These are phyloP conservation scores for Penaeus monodon DNA, from an alignment of 2,888 invertebrate genomes.

Conservation along the genomic window DNA sequence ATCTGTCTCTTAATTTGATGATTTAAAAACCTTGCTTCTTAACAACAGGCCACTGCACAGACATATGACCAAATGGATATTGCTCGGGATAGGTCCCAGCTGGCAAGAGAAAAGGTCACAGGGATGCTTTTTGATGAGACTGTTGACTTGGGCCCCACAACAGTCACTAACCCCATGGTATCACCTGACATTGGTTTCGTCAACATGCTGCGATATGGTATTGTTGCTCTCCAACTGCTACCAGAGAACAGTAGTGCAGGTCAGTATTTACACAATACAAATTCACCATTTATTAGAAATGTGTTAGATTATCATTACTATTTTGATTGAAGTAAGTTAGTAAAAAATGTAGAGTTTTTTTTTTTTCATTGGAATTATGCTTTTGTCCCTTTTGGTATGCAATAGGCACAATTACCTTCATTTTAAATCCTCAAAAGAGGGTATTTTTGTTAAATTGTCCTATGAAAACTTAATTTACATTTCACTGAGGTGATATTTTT, in stretches of 20 bases:
- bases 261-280: constrained; percentile 70
- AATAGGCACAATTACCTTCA: no score
- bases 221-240: constrained; percentile 80
- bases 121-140: constrained; percentile 74
- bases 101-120: constrained; percentile 71
- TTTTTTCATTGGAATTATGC: neutral
- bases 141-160: constrained; percentile 20
- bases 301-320: neutral
- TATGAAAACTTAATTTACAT: no score
- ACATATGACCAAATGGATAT: constrained; percentile 45
- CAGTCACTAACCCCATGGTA: constrained; percentile 58
- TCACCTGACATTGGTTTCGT: constrained; percentile 74
- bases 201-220: constrained; percentile 82
- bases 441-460: no score
- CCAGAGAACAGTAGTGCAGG: constrained; percentile 83
- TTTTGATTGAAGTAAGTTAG: neutral
- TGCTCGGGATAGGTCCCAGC: constrained; percentile 20
- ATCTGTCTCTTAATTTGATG: neutral
- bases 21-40: neutral
- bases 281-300: neutral
- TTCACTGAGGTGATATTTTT: no score
- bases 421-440: no score
- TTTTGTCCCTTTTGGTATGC: neutral
- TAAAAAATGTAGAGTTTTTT: neutral
- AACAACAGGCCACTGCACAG: constrained; percentile 45